Evolutionary conservation across 2,113 vertebrate species (phyloP), one percentile per base, ranked within the genome.

Genomic region (Catharus fuscescens): DNA sequence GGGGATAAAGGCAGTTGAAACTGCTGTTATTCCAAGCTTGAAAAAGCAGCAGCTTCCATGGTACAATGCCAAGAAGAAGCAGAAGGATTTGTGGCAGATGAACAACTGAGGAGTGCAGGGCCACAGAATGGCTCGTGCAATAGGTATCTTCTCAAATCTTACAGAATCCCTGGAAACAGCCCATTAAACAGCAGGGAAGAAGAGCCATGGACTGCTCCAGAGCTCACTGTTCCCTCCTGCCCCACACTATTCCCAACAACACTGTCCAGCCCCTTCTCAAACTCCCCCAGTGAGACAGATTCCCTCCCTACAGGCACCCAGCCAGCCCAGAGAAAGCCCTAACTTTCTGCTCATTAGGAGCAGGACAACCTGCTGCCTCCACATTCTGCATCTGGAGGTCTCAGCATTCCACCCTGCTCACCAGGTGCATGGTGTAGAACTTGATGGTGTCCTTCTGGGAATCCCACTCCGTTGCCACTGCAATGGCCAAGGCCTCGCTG

Each of bases 381-480:
- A 25, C 3, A 5, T 26, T 29, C 32, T 52, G 34, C 3, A 0
- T 73, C 57, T 18, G 5, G 2, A 67, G 53, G 17, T 36, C 36
- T 64, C 31, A 12, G 36, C 10, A 4, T 19, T 76, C 29, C 16
- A 6, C 5, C 13, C 28, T 16, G 56, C 95, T 90, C 97, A 99
- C 99, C 98, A 99, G 91, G 34, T 99, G 99, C 99, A 99, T 99
- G 0, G 98, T 98, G 98, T 99, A 99, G 97, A 98, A 98, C 96
- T 99, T 99, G 89, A 99, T 98, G 11, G 98, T 99, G 82, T 99
- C 99, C 70, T 94, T 98, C 97, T 99, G 99, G 91, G 98, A 97
- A 64, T 99, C 99, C 99, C 99, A 99, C 50, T 99, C 99, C 0
- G 99, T 99, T 31, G 99, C 99, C 80, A 99, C 99, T 1, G 99